Conservation (phyloP, 2,888 invertebrate species). For the Didymodactylos carnosus region DNA sequence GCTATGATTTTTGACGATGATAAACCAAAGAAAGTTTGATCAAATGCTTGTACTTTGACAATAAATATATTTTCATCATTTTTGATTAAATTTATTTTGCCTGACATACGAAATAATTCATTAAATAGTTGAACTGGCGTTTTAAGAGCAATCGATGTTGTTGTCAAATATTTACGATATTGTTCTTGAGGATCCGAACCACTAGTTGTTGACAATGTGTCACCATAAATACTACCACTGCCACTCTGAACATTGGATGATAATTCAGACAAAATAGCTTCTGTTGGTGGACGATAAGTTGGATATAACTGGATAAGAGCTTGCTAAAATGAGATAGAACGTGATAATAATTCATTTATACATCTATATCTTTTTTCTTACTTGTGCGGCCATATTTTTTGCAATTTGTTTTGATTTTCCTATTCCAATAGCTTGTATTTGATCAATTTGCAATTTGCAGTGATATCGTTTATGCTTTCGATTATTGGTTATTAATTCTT, state of each 20-base stretch:
- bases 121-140: not conserved
- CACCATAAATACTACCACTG: not conserved
- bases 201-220: not conserved
- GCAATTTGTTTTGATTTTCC: not conserved
- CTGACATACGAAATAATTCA: not conserved
- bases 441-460: not conserved
- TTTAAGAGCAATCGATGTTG: not conserved
- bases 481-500: not conserved
- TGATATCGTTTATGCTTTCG: not conserved
- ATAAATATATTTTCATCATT: not conserved
- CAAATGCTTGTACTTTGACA: not conserved
- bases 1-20: not conserved
- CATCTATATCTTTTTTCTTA: not conserved
- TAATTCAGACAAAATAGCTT: not conserved
- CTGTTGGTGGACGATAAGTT: not conserved
- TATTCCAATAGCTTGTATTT: not conserved
- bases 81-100: not conserved
- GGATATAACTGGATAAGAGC: not conserved
- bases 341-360: too few species aligned
- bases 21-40: not conserved
- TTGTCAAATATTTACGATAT: not conserved
- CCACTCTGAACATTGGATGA: not conserved
- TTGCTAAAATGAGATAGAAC: not conserved
- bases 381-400: not conserved
- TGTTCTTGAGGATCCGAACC: not conserved